Conservation (phyloP, 2,888 invertebrate species). For the Drosophila ezoana region DNA sequence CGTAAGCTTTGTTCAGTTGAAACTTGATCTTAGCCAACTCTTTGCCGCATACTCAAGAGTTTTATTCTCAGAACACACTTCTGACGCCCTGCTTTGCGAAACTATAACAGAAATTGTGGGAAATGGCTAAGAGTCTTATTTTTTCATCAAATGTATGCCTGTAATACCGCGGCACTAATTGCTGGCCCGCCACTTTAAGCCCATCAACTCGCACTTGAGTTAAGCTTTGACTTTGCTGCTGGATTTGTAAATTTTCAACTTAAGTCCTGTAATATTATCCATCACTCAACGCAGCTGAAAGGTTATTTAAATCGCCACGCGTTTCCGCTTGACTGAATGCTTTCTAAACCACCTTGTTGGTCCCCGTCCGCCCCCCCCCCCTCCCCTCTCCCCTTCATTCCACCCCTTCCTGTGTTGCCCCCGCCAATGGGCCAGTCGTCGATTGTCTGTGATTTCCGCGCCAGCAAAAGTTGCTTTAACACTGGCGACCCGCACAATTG, state of each 20-base stretch:
- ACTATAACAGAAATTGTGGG: background rate
- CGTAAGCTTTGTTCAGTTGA: background rate
- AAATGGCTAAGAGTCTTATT: background rate
- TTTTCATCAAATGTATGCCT: too few relatives aligned
- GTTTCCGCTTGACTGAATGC: slow-evolving; percentile 52
- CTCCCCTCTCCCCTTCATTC: background rate
- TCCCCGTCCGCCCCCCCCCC: background rate
- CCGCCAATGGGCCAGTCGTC: background rate
- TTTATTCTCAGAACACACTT: too few relatives aligned
- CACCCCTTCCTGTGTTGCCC: background rate
- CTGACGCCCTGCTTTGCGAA: too few relatives aligned
- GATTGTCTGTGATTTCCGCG: slow-evolving; percentile 47
- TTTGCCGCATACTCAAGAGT: background rate
- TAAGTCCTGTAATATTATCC: slow-evolving; percentile 50
- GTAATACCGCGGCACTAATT: too few relatives aligned
- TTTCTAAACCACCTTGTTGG: slow-evolving; percentile 4
- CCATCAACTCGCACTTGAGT: slow-evolving; percentile 16
- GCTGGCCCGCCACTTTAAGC: slow-evolving; percentile 10
- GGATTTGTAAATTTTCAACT: slow-evolving; percentile 48
- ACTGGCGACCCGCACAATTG: slow-evolving; percentile 23
- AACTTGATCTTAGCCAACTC: background rate
- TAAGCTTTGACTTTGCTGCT: slow-evolving; percentile 19
- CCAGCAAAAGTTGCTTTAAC: slow-evolving; percentile 14
- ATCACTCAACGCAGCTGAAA: slow-evolving; percentile 54
- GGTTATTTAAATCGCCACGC: slow-evolving; percentile 63